Percentiles rank a stretch among this genome's conserved stretches.
Evolutionary conservation across 2,888 invertebrate genomes (phyloP).

Genomic region (Apodemia mormo): DNA sequence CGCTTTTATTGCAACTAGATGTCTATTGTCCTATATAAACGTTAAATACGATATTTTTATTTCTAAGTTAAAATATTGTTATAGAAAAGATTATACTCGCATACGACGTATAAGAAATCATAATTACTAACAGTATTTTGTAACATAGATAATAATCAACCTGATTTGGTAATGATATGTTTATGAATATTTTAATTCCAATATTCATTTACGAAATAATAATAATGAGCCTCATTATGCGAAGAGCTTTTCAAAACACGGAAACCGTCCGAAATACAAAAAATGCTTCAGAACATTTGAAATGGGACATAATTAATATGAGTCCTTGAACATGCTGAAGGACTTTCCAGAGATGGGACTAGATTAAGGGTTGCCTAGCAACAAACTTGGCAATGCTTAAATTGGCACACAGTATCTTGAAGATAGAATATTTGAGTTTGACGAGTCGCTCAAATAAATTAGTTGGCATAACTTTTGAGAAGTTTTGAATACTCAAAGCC

Average conservation of each 20-base stretch:
- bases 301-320: slow-evolving; percentile 33
- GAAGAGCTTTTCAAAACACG: slow-evolving; percentile 27
- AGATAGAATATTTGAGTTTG: slow-evolving; percentile 11
- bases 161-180: not conserved
- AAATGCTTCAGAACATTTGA: slow-evolving; percentile 31
- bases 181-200: slow-evolving; percentile 8
- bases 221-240: slow-evolving; percentile 34
- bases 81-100: no score
- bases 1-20: no score
- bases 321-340: slow-evolving; percentile 28
- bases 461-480: slow-evolving; percentile 18
- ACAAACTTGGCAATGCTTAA: slow-evolving; percentile 17
- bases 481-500: slow-evolving; percentile 13
- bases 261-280: slow-evolving; percentile 30
- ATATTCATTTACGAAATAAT: slow-evolving; percentile 25
- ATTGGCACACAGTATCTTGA: slow-evolving; percentile 16
- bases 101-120: no score
- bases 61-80: no score
- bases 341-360: slow-evolving; percentile 25
- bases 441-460: slow-evolving; percentile 16
- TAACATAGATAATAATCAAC: not conserved
- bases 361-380: slow-evolving; percentile 30
- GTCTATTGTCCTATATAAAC: no score
- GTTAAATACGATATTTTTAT: no score
- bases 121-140: not conserved